Percentiles rank a stretch among this genome's conserved stretches.
phyloP scores from a whole-genome alignment of 2,113 vertebrate species.

The Nothoprocta pentlandii region DNA sequence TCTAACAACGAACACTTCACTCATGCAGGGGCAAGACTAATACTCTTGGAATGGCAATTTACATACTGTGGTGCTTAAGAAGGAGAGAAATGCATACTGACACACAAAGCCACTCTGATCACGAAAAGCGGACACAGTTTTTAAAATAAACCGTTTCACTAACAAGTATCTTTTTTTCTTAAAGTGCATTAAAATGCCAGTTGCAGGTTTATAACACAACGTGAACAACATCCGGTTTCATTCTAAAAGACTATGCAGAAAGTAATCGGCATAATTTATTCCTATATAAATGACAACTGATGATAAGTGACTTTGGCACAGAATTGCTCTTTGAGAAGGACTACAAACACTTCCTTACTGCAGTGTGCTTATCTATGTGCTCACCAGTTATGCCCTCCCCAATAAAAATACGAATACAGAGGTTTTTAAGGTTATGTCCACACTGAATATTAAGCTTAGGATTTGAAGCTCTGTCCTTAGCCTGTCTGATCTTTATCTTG shows the following conservation, averaged over 20 bases:
- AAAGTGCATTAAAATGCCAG: neutral
- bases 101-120: neutral
- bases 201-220: neutral
- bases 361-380: neutral
- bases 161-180: neutral
- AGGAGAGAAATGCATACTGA: neutral
- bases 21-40: neutral
- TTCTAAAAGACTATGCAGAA: constrained; percentile 29
- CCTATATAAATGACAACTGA: constrained; percentile 31
- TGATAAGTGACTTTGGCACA: constrained; percentile 22
- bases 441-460: neutral
- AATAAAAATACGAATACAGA: neutral
- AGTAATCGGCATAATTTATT: constrained; percentile 16
- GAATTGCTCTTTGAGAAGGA: neutral
- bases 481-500: neutral
- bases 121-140: neutral
- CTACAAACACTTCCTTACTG: neutral
- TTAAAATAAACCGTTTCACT: neutral
- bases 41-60: neutral
- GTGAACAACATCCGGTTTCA: constrained; percentile 36
- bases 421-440: neutral
- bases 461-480: neutral
- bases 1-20: neutral
- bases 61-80: neutral
- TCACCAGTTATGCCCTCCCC: neutral